phyloP scores from a whole-genome alignment of 2,888 invertebrate species.

The Drosophila monieri region DNA sequence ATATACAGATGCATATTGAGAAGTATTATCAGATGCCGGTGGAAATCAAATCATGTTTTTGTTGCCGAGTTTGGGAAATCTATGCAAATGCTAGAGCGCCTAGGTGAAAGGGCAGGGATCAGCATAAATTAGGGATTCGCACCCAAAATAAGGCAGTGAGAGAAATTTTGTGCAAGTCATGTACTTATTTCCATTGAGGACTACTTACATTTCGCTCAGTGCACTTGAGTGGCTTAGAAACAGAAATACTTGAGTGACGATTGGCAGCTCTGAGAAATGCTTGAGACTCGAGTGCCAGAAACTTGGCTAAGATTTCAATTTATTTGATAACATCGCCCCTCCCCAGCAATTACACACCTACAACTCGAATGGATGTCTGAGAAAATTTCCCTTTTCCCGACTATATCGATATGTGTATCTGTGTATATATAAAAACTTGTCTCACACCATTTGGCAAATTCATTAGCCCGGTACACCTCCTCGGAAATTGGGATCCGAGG shows the following conservation, averaged over 20 bases:
- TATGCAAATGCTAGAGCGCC: constrained; percentile 59
- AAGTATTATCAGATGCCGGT: constrained; percentile 37
- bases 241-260: constrained; percentile 43
- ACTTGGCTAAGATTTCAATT: constrained; percentile 75
- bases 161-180: background rate
- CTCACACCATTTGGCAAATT: constrained; percentile 27
- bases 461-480: constrained; percentile 32
- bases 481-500: constrained; percentile 21
- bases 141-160: constrained; percentile 11
- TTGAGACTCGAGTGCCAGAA: constrained; percentile 45
- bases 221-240: constrained; percentile 34
- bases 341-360: constrained; percentile 22
- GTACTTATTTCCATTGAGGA: background rate
- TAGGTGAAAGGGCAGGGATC: constrained; percentile 30
- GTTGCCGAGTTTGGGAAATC: constrained; percentile 51
- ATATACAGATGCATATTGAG: constrained; percentile 12
- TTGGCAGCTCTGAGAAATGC: constrained; percentile 30
- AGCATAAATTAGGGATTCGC: constrained; percentile 37
- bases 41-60: constrained; percentile 65
- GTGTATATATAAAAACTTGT: constrained; percentile 16
- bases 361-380: constrained; percentile 15
- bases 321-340: constrained; percentile 61
- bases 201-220: constrained; percentile 5
- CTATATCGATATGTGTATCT: constrained; percentile 5
- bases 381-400: constrained; percentile 15